phyloP scores from a whole-genome alignment of 2,797 vertebrate genomes.

The Eleutherodactylus coqui region DNA sequence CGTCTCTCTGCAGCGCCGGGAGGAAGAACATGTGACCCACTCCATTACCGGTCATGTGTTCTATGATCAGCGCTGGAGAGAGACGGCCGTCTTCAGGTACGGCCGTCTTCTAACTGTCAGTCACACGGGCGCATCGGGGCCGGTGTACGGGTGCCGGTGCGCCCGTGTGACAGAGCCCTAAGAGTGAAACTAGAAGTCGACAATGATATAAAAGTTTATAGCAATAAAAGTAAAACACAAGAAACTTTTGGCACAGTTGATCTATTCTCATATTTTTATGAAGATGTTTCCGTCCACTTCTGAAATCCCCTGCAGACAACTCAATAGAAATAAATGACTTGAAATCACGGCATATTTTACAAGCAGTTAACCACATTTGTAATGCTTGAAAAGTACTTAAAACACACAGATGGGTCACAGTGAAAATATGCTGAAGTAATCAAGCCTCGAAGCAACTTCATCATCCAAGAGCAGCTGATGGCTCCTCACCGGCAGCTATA shows the following conservation, averaged over 20 bases:
- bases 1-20: too few relatives aligned
- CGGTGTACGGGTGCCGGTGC: too few relatives aligned
- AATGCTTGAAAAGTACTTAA: not conserved
- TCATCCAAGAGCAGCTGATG: not conserved
- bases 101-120: too few relatives aligned
- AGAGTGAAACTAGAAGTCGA: too few relatives aligned
- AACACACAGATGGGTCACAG: not conserved
- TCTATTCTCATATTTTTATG: not conserved
- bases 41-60: too few relatives aligned
- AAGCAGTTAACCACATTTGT: slow-evolving; percentile 14
- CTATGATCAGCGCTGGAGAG: too few relatives aligned
- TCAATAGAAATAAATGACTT: not conserved
- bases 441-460: not conserved
- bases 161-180: too few relatives aligned
- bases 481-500: not conserved
- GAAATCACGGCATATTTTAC: not conserved
- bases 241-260: not conserved
- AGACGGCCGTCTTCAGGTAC: too few relatives aligned
- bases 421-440: slow-evolving; percentile 5
- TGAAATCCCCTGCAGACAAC: not conserved
- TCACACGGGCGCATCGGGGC: too few relatives aligned
- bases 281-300: not conserved
- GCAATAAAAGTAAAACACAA: too few relatives aligned
- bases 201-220: too few relatives aligned
- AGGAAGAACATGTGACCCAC: too few relatives aligned